Evolutionary conservation across 2,888 invertebrate genomes (phyloP).

Genomic region (Diaperis boleti): DNA sequence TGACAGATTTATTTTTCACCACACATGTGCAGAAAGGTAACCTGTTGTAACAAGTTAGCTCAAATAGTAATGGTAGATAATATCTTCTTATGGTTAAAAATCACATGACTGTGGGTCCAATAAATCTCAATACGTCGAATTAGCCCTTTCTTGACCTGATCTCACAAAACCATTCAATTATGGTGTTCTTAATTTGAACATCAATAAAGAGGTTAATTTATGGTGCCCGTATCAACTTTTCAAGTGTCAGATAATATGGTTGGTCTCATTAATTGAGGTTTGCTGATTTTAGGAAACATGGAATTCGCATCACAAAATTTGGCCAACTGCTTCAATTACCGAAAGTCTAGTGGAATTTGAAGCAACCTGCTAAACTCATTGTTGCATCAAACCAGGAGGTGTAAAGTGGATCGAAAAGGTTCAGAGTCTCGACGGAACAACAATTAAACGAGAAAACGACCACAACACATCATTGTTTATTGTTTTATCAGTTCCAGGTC

Average conservation of each 20-base stretch:
- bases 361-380: constrained; percentile 1
- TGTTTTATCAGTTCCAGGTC: constrained; percentile 32
- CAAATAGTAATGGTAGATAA: too few species aligned
- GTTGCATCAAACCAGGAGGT: neutral
- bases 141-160: constrained; percentile 5
- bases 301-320: too few species aligned
- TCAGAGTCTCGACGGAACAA: constrained; percentile 6
- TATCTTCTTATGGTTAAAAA: too few species aligned
- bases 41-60: too few species aligned
- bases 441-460: constrained; percentile 12
- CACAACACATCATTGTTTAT: constrained; percentile 32
- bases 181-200: constrained; percentile 1
- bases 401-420: constrained; percentile 16
- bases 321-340: neutral
- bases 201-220: neutral
- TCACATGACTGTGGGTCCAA: too few species aligned
- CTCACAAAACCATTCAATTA: constrained; percentile 2
- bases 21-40: too few species aligned
- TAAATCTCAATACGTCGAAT: neutral
- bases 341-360: neutral
- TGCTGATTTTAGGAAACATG: too few species aligned
- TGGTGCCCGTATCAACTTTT: neutral
- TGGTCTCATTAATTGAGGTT: too few species aligned
- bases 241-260: neutral
- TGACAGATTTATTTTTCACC: too few species aligned